These are phyloP conservation scores for Xestia xanthographa DNA, from an alignment of 2,888 invertebrate species.

Conservation along the genomic window DNA sequence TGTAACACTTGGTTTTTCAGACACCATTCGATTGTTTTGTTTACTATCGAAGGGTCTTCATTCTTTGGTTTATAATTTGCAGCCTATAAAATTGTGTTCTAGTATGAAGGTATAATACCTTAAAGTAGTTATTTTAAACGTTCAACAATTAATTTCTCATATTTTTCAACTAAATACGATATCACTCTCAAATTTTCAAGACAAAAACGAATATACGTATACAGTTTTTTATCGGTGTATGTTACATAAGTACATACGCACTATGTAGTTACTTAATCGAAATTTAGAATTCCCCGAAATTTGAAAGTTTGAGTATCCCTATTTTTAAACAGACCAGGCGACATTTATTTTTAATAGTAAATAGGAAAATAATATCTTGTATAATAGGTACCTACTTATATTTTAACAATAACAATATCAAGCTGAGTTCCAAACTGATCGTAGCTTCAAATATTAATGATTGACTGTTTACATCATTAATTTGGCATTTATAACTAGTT, in stretches of 20 bases:
- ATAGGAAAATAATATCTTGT: not conserved
- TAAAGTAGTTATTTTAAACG: slow-evolving; percentile 1
- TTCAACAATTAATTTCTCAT: not conserved
- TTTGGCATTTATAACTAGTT: slow-evolving; percentile 33
- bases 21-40: slow-evolving; percentile 34
- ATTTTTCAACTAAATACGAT: not conserved
- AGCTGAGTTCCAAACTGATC: slow-evolving; percentile 6
- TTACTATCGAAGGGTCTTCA: not conserved
- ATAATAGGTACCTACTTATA: slow-evolving; percentile 1
- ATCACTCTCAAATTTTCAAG: not conserved
- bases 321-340: not conserved
- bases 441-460: slow-evolving; percentile 9
- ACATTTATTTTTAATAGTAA: not conserved
- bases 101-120: slow-evolving; percentile 3
- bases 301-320: not conserved
- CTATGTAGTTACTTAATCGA: not conserved
- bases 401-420: slow-evolving; percentile 9
- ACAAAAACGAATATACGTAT: not conserved
- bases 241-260: too few relatives aligned
- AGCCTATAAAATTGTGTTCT: not conserved
- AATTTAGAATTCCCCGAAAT: not conserved
- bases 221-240: not conserved
- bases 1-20: not conserved
- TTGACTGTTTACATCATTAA: not conserved
- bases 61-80: slow-evolving; percentile 12